Percentiles rank a stretch among this genome's conserved stretches.
phyloP scores from a whole-genome alignment of 2,797 vertebrate genomes.

The Artibeus jamaicensis region DNA sequence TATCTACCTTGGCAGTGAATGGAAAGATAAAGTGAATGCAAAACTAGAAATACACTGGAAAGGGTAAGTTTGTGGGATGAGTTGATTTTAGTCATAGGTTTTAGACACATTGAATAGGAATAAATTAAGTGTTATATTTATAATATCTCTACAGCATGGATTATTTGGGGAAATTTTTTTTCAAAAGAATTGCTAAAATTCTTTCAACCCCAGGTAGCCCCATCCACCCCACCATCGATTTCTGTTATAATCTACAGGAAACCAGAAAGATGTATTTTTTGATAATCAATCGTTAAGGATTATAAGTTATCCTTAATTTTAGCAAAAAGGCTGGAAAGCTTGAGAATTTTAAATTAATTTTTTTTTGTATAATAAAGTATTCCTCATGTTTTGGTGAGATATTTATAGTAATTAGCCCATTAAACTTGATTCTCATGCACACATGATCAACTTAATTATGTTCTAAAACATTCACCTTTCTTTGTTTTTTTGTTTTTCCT shows the following conservation, averaged over 20 bases:
- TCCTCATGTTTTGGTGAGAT: neutral
- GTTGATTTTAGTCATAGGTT: neutral
- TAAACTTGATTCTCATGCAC: neutral
- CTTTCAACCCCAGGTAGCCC: neutral
- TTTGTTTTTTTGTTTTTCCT: neutral
- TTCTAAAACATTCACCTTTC: neutral
- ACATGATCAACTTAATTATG: neutral
- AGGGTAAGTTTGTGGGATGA: neutral
- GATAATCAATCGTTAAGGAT: neutral
- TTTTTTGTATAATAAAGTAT: neutral
- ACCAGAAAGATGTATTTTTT: neutral
- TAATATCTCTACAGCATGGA: neutral
- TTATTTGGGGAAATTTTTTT: neutral
- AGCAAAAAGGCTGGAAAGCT: neutral
- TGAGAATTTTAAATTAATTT: neutral
- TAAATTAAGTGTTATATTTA: neutral
- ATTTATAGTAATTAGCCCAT: neutral
- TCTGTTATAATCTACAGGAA: neutral
- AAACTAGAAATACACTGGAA: neutral
- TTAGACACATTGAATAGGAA: neutral
- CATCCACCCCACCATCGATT: neutral
- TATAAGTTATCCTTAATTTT: neutral
- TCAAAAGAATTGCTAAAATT: neutral
- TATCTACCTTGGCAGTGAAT: neutral
- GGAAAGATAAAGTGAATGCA: neutral